Base-by-base conservation (phyloP, 2,888 invertebrate genomes). In the Aleiodes testaceus region DNA sequence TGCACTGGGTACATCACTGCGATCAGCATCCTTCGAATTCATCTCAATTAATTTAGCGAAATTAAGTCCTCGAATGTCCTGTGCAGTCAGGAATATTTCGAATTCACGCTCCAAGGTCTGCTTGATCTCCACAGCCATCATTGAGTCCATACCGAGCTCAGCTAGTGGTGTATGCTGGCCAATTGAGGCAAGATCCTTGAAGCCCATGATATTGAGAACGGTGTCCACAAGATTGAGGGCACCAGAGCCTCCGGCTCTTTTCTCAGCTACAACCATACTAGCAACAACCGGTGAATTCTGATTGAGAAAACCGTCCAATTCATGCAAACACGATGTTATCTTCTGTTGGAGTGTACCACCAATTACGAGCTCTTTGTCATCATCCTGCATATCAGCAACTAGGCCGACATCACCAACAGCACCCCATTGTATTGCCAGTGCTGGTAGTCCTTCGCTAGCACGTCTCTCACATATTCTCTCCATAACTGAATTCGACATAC, bases 61-160 rank as follows among this genome's bases (percentile, higher is more conserved):
- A 0, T 95, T 97, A 49, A 97, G 88, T 0, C 91, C 91, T 64
- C 97, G 91, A 71, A 97, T 93, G 78, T 97, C 97, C 83, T 95
- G 94, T 4, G 96, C 93, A 0, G 95, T 93, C 3, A 98, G 89
- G 84, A 93, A 92, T 66, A 98, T 89, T 82, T 97, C 97, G 84
- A 94, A 97, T 84, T 97, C 95, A 79, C 96, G 90, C 86, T 97
- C 97, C 1, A 97, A 87, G 0, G 94, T 94, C 88, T 97, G 97
- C 80, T 97, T 97, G 78, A 99, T 96, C 88, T 99, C 98, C 0
- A 97, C 96, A 0, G 95, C 96, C 96, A 97, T 98, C 90, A 98
- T 92, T 1, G 98, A 98, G 88, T 99, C 98, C 93, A 99, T 95
- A 44, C 98, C 98, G 75, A 99, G 89, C 85, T 98, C 98, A 1